These are phyloP conservation scores for Melipona quadrifasciata DNA, from an alignment of 1,140 invertebrate species.

Conservation along the genomic window DNA sequence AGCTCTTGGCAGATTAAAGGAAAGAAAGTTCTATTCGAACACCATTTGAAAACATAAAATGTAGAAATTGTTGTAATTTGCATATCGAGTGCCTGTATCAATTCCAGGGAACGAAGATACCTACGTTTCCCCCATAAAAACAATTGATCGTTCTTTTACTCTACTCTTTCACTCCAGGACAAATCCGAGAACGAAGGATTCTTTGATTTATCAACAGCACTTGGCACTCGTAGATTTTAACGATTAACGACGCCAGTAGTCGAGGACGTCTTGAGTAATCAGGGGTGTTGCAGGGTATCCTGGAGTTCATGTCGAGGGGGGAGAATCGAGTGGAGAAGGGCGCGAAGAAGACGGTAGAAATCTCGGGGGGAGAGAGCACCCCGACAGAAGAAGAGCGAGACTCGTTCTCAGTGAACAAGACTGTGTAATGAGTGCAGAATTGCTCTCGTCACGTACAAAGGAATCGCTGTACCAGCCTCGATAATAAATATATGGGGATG, in stretches of 20 bases:
- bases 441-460: constrained; percentile 76
- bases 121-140: neutral
- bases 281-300: constrained; percentile 40
- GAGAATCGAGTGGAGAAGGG: constrained; percentile 40
- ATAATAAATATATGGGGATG: constrained; percentile 40
- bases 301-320: constrained; percentile 47
- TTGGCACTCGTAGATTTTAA: constrained; percentile 23
- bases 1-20: too few species aligned
- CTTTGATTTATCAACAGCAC: constrained; percentile 35
- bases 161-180: too few species aligned
- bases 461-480: constrained; percentile 20
- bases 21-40: too few species aligned
- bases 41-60: too few species aligned
- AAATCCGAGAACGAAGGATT: constrained; percentile 21
- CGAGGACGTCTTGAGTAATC: constrained; percentile 68
- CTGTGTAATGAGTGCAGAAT: constrained; percentile 76
- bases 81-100: too few species aligned
- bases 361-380: neutral
- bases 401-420: constrained; percentile 77
- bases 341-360: constrained; percentile 30
- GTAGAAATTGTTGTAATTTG: too few species aligned
- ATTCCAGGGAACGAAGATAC: too few species aligned
- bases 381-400: constrained; percentile 56
- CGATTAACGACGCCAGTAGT: constrained; percentile 69
- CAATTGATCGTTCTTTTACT: neutral